Conservation (phyloP, 2,113 vertebrate species). For the Hippocampus zosterae region DNA sequence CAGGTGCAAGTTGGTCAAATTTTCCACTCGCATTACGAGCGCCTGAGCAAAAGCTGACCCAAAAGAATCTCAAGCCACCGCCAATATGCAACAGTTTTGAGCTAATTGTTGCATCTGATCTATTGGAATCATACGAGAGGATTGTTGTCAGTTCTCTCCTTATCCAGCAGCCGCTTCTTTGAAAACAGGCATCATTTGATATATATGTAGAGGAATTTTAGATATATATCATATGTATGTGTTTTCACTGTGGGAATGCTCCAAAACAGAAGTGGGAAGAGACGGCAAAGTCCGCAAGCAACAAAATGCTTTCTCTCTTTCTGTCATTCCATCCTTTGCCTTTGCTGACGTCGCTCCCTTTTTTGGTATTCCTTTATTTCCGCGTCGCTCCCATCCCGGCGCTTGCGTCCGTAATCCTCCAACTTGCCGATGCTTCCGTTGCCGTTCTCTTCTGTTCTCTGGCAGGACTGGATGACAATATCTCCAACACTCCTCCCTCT, state of each 20-base stretch:
- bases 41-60: constrained; percentile 23
- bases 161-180: constrained; percentile 69
- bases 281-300: constrained; percentile 41
- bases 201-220: constrained; percentile 80
- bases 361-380: constrained; percentile 51
- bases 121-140: constrained; percentile 13
- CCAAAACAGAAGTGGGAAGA: constrained; percentile 58
- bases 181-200: constrained; percentile 82
- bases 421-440: constrained; percentile 33
- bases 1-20: constrained; percentile 36
- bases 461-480: constrained; percentile 68
- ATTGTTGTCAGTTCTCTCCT: constrained; percentile 56
- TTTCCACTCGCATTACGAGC: constrained; percentile 30
- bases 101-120: constrained; percentile 47
- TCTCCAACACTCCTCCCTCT: constrained; percentile 43
- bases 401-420: constrained; percentile 41
- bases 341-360: constrained; percentile 38
- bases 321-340: constrained; percentile 54
- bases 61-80: constrained; percentile 34
- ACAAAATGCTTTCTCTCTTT: constrained; percentile 37
- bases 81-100: constrained; percentile 60
- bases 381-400: constrained; percentile 21
- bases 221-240: constrained; percentile 82
- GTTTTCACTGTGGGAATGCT: constrained; percentile 75
- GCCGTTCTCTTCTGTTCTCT: constrained; percentile 58